Base-by-base conservation (phyloP, 2,113 vertebrate genomes). In the Burhinus bistriatus region DNA sequence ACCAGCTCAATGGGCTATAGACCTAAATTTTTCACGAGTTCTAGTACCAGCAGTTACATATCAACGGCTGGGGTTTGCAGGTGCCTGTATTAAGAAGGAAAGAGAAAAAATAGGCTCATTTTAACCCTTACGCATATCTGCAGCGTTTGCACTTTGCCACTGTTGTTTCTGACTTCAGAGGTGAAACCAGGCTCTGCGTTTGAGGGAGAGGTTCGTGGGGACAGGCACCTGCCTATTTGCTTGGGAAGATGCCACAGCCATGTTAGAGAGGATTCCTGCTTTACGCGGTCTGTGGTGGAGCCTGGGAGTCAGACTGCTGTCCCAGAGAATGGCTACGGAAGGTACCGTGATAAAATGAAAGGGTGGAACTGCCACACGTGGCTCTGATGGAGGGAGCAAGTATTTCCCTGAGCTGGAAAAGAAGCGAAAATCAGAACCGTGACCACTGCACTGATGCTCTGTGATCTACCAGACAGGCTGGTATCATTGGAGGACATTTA, bases 191-290 rank as follows among this genome's bases (percentile, higher is more conserved):
- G 20, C 72, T 47, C 9, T 2, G 4, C 30, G 14, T 30, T 45
- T 68, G 55, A 64, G 58, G 44, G 80, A 55, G 64, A 65, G 64
- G 45, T 23, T 47, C 0, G 1, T 21, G 14, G 51, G 20, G 9
- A 44, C 32, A 80, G 36, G 29, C 25, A 55, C 23, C 44, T 47
- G 38, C 81, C 77, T 38, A 15, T 7, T 42, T 8, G 2, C 30
- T 69, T 44, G 82, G 38, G 42, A 88, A 54, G 30, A 30, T 34
- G 47, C 45, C 57, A 19, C 1, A 3, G 47, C 6, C 73, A 40
- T 0, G 0, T 25, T 8, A 18, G 27, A 61, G 23, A 70, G 10
- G 29, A 71, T 22, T 82, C 61, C 40, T 52, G 40, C n/a, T 65
- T 65, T 59, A 9, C 4, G 2, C 23, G 27, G 7, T 9, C 55